phyloP scores from a whole-genome alignment of 2,113 vertebrate species.

The Cygnus atratus region DNA sequence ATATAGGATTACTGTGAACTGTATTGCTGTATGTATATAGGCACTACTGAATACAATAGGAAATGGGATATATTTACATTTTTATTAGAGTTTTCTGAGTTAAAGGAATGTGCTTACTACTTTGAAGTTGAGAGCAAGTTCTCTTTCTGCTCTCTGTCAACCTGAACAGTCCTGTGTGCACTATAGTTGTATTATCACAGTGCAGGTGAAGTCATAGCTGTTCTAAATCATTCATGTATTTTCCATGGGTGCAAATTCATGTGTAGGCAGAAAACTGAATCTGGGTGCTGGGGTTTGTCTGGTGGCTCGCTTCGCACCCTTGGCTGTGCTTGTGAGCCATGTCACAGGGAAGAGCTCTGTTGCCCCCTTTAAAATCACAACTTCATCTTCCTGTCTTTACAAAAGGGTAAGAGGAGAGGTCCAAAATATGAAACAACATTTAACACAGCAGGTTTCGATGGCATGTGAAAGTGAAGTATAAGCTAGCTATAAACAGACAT shows the following conservation, averaged over 20 bases:
- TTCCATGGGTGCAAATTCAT: background rate
- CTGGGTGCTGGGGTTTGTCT: background rate
- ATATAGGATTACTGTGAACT: background rate
- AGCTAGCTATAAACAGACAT: background rate
- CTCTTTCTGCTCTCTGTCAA: background rate
- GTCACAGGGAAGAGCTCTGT: background rate
- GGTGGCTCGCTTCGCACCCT: background rate
- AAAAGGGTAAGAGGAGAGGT: background rate
- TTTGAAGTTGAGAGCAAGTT: slow-evolving; percentile 3
- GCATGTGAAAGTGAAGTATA: background rate
- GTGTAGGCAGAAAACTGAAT: background rate
- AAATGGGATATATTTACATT: slow-evolving; percentile 32
- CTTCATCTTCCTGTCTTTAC: background rate
- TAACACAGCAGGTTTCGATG: background rate
- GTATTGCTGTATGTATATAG: background rate
- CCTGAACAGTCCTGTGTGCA: background rate
- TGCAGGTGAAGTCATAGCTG: background rate
- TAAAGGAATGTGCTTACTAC: slow-evolving; percentile 8
- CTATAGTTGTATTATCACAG: background rate
- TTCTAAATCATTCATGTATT: background rate
- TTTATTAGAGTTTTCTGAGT: slow-evolving; percentile 23
- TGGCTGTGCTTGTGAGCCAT: background rate
- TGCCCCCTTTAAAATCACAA: background rate
- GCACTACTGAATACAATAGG: slow-evolving; percentile 17
- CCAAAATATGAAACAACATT: background rate